Percentiles rank a stretch among this genome's conserved stretches.
phyloP scores from a whole-genome alignment of 1,140 invertebrate genomes.

The Drosophila orena region DNA sequence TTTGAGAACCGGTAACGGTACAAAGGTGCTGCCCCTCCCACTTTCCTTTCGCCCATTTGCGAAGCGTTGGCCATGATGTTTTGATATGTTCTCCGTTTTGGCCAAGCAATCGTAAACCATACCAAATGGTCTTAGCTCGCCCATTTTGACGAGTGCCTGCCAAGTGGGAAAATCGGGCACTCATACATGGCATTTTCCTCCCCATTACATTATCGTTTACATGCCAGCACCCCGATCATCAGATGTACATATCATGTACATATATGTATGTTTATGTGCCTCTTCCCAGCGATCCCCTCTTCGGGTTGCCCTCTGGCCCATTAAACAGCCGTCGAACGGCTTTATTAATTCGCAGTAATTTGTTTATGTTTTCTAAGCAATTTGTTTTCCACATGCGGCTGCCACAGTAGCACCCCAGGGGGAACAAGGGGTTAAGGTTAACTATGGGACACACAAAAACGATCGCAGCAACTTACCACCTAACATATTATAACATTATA shows the following conservation, averaged over 20 bases:
- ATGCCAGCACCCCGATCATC: conserved; percentile 45
- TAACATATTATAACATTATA: too few species aligned
- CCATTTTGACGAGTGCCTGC: conserved; percentile 56
- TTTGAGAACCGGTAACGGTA: conserved; percentile 76
- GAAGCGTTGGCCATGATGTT: conserved; percentile 74
- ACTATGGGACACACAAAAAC: conserved; percentile 3
- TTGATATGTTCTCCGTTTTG: conserved; percentile 72
- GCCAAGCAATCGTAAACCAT: conserved; percentile 51
- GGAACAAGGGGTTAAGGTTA: conserved; percentile 37
- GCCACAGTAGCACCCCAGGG: conserved; percentile 14
- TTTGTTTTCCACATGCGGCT: conserved; percentile 47
- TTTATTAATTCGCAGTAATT: conserved; percentile 79
- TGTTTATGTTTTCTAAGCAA: conserved; percentile 77
- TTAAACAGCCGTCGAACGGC: conserved; percentile 53
- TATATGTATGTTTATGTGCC: not conserved
- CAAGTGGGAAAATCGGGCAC: conserved; percentile 9
- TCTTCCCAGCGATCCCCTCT: conserved; percentile 1
- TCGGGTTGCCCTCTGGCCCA: conserved; percentile 40
- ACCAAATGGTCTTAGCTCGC: conserved; percentile 74
- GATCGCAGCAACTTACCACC: conserved; percentile 22
- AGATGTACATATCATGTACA: too few species aligned
- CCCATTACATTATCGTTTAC: conserved; percentile 69
- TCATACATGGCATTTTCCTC: conserved; percentile 15
- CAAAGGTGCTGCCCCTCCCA: conserved; percentile 29
- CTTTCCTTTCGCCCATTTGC: conserved; percentile 27